Percentiles rank a stretch among this genome's conserved stretches.
phyloP scores from a whole-genome alignment of 2,113 vertebrate species.

The Myxocyprinus asiaticus region DNA sequence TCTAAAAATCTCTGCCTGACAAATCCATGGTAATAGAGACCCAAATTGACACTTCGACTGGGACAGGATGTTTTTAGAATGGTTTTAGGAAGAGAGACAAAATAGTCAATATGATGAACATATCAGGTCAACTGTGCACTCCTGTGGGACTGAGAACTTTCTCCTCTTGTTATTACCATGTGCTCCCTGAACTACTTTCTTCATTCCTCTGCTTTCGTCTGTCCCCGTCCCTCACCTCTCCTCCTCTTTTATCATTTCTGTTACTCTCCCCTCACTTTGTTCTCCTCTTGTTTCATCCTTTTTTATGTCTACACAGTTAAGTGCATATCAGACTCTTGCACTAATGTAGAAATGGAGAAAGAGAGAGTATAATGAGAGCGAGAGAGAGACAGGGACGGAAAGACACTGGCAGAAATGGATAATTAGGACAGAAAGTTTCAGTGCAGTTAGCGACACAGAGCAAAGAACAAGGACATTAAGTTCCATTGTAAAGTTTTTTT shows the following conservation, averaged over 20 bases:
- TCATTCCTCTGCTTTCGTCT: conserved; percentile 39
- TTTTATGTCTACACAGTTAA: conserved; percentile 56
- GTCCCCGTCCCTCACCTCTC: conserved; percentile 48
- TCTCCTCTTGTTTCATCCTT: background rate
- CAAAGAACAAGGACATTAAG: conserved; percentile 76
- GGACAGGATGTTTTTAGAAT: conserved; percentile 39
- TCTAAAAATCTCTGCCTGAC: no score
- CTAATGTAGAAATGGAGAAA: conserved; percentile 72
- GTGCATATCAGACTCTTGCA: conserved; percentile 72
- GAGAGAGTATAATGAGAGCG: conserved; percentile 75
- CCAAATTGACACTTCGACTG: background rate
- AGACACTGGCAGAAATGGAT: conserved; percentile 80
- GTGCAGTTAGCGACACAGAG: conserved; percentile 71
- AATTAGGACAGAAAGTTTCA: conserved; percentile 81
- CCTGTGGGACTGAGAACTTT: conserved; percentile 48
- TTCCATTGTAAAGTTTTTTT: conserved; percentile 58
- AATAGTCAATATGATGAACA: conserved; percentile 70
- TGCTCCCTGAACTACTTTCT: background rate
- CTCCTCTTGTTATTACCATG: conserved; percentile 34
- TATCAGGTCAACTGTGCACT: conserved; percentile 56
- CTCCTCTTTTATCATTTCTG: conserved; percentile 50
- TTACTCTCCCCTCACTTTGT: conserved; percentile 15
- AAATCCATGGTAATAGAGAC: background rate
- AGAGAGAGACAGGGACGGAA: conserved; percentile 69
- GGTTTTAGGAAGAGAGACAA: conserved; percentile 55